Evolutionary conservation across 30 jellyfish, hydroid and myxozoan species (phyloP).

Genomic region (Pseudorhiza aurosa): DNA sequence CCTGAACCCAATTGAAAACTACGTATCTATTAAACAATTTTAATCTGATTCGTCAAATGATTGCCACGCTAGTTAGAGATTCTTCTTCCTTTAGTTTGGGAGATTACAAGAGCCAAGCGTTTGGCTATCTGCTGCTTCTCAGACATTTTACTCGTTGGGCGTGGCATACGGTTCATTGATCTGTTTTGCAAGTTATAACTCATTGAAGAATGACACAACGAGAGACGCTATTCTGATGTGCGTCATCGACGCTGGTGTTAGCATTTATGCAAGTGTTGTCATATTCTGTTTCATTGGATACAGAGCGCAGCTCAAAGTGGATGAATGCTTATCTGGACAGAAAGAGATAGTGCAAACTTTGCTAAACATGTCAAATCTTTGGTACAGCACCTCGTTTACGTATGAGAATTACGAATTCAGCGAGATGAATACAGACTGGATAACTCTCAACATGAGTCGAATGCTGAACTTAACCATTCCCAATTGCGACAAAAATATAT

Average conservation of each 20-base stretch:
- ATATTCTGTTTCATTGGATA: slow-evolving; percentile 95
- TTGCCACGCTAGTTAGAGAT: too few species aligned
- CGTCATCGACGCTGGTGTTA: slow-evolving; percentile 96
- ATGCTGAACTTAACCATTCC: slow-evolving; percentile 45
- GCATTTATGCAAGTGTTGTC: slow-evolving; percentile 97
- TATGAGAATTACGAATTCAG: slow-evolving; percentile 64
- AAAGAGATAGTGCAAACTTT: slow-evolving; percentile 21
- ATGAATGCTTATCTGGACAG: slow-evolving; percentile 64
- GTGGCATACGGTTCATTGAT: slow-evolving; percentile 97
- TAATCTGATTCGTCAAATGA: too few species aligned
- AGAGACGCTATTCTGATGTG: slow-evolving; percentile 93
- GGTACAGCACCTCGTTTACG: slow-evolving; percentile 61
- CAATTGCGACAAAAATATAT: slow-evolving; percentile 59
- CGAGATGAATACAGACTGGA: slow-evolving; percentile 39
- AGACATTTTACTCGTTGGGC: slow-evolving; percentile 96
- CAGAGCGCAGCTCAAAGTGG: slow-evolving; percentile 92
- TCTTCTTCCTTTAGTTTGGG: slow-evolving; percentile 66
- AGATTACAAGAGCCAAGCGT: slow-evolving; percentile 83
- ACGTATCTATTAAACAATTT: too few species aligned
- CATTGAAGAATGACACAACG: slow-evolving; percentile 95
- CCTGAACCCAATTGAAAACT: too few species aligned
- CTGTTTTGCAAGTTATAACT: slow-evolving; percentile 98
- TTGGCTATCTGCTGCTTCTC: slow-evolving; percentile 98
- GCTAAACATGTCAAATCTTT: slow-evolving; percentile 52
- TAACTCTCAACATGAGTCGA: slow-evolving; percentile 29